phyloP scores from a whole-genome alignment of 2,113 vertebrate genomes.

The Corydoras maculifer region DNA sequence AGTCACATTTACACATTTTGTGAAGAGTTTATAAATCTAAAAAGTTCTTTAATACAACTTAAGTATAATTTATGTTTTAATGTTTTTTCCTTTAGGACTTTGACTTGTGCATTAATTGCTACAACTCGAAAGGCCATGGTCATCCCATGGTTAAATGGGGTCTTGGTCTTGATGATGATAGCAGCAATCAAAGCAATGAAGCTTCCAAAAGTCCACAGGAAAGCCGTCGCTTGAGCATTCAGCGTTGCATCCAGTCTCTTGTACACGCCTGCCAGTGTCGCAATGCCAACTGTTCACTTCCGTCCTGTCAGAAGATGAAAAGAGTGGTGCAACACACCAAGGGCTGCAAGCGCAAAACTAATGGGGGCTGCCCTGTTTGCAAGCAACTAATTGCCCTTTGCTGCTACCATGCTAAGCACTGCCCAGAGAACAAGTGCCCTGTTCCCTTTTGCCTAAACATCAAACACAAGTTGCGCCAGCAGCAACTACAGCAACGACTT shows the following conservation, averaged over 20 bases:
- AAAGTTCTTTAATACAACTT: no score
- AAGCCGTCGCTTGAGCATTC: slow-evolving; percentile 91
- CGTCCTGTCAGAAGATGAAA: slow-evolving; percentile 99
- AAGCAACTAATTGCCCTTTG: slow-evolving; percentile 97
- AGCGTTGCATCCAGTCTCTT: slow-evolving; percentile 97
- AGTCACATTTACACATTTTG: no score
- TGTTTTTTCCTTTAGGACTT: slow-evolving; percentile 75
- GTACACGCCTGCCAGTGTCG: slow-evolving; percentile 97
- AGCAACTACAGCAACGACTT: slow-evolving; percentile 95
- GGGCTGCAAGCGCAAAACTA: slow-evolving; percentile 98
- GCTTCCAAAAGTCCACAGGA: slow-evolving; percentile 97
- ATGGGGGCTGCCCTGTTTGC: slow-evolving; percentile 94
- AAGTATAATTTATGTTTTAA: not conserved
- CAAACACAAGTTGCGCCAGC: slow-evolving; percentile 97
- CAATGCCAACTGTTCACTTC: slow-evolving; percentile 95
- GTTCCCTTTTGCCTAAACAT: slow-evolving; percentile 99
- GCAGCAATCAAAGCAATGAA: slow-evolving; percentile 82
- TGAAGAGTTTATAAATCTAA: no score
- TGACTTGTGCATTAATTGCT: slow-evolving; percentile 97
- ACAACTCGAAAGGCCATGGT: slow-evolving; percentile 91
- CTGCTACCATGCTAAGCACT: slow-evolving; percentile 99
- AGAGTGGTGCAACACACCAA: slow-evolving; percentile 98
- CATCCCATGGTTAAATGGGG: slow-evolving; percentile 99
- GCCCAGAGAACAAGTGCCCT: slow-evolving; percentile 99
- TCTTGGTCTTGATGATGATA: slow-evolving; percentile 92